Evolutionary conservation across 2,888 invertebrate genomes (phyloP).

Genomic region (Leuctra nigra): DNA sequence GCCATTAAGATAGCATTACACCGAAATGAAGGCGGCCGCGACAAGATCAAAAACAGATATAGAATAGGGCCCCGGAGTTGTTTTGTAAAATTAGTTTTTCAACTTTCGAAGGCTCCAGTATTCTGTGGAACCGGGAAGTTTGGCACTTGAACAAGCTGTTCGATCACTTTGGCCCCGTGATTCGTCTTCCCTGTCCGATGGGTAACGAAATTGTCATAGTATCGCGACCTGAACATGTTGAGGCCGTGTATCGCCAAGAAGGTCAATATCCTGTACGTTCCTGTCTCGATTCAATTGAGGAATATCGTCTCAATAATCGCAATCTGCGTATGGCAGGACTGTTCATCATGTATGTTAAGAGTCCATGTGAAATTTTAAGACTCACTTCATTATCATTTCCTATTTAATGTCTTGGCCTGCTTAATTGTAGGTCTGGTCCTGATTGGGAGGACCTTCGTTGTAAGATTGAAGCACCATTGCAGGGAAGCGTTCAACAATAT

Average conservation of each 20-base stretch:
- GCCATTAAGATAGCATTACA: too few species aligned
- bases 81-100: too few species aligned
- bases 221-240: conserved; percentile 57
- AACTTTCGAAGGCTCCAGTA: conserved; percentile 31
- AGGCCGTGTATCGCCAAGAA: conserved; percentile 54
- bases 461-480: conserved; percentile 45
- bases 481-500: conserved; percentile 36
- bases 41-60: too few species aligned
- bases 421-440: conserved; percentile 44
- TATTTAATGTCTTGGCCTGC: neutral
- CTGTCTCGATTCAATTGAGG: conserved; percentile 55
- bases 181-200: conserved; percentile 56
- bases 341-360: conserved; percentile 48
- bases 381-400: neutral
- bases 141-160: conserved; percentile 43
- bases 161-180: conserved; percentile 56
- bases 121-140: conserved; percentile 43
- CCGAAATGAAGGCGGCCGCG: too few species aligned
- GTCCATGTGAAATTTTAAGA: too few species aligned
- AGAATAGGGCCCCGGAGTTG: too few species aligned
- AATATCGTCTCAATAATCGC: conserved; percentile 52
- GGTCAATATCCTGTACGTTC: conserved; percentile 54
- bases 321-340: conserved; percentile 49
- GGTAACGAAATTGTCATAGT: conserved; percentile 57
- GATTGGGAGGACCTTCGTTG: conserved; percentile 53